Conservation (phyloP, 2,888 invertebrate species). For the Oxytorus armatus region DNA sequence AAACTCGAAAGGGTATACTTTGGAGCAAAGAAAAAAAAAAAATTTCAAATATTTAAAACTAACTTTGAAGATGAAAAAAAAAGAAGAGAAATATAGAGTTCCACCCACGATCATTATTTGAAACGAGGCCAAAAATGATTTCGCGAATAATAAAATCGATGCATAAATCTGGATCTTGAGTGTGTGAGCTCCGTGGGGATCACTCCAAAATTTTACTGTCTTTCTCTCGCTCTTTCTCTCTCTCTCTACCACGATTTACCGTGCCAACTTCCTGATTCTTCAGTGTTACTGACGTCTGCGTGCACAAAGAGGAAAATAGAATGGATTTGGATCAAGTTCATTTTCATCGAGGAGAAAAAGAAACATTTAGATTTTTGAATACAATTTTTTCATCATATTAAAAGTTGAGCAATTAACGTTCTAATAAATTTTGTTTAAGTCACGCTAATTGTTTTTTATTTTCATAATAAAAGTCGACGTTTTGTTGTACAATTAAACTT, state of each 20-base stretch:
- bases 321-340: constrained; percentile 42
- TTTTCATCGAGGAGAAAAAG: neutral
- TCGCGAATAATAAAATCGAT: constrained; percentile 56
- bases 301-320: constrained; percentile 13
- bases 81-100: constrained; percentile 33
- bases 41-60: constrained; percentile 22
- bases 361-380: neutral
- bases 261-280: constrained; percentile 65
- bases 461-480: too few relatives aligned
- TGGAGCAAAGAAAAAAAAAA: too few relatives aligned
- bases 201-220: constrained; percentile 32
- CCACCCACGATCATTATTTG: constrained; percentile 45
- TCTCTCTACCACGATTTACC: constrained; percentile 10
- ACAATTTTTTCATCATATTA: neutral
- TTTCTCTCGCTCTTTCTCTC: neutral
- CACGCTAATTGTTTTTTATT: too few relatives aligned
- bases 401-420: too few relatives aligned
- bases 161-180: constrained; percentile 46
- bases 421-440: too few relatives aligned
- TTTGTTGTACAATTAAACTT: too few relatives aligned
- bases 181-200: constrained; percentile 26
- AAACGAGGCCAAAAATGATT: constrained; percentile 52
- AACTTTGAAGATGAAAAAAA: constrained; percentile 16
- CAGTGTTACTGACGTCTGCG: constrained; percentile 17
- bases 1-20: too few relatives aligned